Evolutionary conservation across 2,888 invertebrate genomes (phyloP).

Genomic region (Branchellion lobata): DNA sequence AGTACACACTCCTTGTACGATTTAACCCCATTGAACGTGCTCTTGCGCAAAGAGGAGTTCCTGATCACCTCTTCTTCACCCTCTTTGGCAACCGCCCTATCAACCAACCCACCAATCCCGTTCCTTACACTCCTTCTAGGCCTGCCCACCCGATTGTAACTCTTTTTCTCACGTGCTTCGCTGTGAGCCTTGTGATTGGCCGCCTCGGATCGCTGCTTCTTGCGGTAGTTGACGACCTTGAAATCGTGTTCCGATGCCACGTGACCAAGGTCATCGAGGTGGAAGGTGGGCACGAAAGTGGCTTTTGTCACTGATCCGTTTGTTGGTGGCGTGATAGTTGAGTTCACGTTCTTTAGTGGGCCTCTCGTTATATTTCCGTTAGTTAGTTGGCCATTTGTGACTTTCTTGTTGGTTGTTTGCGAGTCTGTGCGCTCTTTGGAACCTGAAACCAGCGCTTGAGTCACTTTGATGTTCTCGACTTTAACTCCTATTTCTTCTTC

Average conservation of each 20-base stretch:
- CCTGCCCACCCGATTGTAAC: background rate
- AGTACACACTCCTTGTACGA: background rate
- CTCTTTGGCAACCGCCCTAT: background rate
- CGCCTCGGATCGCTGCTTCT: background rate
- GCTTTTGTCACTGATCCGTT: background rate
- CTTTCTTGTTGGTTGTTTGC: background rate
- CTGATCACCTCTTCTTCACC: background rate
- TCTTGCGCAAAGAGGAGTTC: background rate
- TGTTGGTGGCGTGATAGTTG: background rate
- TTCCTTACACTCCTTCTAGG: background rate
- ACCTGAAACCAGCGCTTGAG: no score
- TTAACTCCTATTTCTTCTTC: no score
- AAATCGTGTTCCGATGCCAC: background rate
- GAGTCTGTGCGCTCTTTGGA: no score
- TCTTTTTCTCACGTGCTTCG: background rate
- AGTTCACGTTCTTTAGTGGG: no score
- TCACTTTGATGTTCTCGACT: no score
- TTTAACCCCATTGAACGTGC: background rate
- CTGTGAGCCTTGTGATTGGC: background rate
- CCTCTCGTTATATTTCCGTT: no score
- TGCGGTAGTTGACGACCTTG: constrained; percentile 5
- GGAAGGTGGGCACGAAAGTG: no score
- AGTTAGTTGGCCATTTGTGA: background rate
- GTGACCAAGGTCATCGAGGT: no score
- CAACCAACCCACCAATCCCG: no score